Base-by-base conservation (phyloP, 1,140 invertebrate species). In the Trachymyrmex cornetzi region DNA sequence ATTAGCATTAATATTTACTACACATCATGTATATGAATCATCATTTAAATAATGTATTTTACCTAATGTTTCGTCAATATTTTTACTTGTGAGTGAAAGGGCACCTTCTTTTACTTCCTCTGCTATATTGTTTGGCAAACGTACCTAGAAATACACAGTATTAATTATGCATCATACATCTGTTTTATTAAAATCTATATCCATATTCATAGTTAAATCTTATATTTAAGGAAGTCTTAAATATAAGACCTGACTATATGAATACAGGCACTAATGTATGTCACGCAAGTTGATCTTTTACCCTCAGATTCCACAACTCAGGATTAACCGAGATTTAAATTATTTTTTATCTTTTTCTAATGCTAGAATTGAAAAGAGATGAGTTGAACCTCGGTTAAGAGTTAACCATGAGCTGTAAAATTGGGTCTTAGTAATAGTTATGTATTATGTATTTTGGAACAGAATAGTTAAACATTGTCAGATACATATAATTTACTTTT, bases 51-150 rank as follows among this genome's bases (percentile, higher is more conserved):
- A 44, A 34, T 64, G 53, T 85, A 6, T 38, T 95, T 96, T 96
- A 98, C 98, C 97, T 96, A 98, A 96, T 87, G 97, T 97, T 96
- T 97, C 97, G 95, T 98, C 97, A 95, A 98, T 96, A 95, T 98
- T 98, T 91, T 96, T 96, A 94, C 96, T 95, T 81, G 97, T 98
- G 90, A 98, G 96, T 92, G 97, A 95, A 64, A 98, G 96, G 74
- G 98, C 98, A 84, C 97, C 98, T 93, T 97, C 97, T 95, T 96
- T 96, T 79, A 96, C 96, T 79, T 97, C 97, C 95, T 97, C 96
- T 82, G 96, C 97, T 82, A 96, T 96, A 94, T 96, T 97, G 91
- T 97, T 97, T 95, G 97, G 96, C 92, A 96, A 95, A 92, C 95
- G 96, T 89, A 97, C 93, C 97, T 97, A 94, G 93, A 97, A 97